Evolutionary conservation across 2,113 vertebrate species (phyloP).

Genomic region (Penelope pileata): DNA sequence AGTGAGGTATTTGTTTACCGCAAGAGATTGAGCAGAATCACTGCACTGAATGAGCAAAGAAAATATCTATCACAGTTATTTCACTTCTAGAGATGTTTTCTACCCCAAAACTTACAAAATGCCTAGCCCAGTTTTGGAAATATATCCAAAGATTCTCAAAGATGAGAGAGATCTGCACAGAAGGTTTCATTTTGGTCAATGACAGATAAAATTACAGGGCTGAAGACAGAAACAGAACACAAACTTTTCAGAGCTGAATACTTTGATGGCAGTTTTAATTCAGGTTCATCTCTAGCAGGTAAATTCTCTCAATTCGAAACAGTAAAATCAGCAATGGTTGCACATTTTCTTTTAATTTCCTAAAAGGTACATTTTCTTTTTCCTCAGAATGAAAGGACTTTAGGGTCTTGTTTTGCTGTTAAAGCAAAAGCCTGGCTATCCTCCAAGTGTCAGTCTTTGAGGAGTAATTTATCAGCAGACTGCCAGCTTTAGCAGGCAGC

Average conservation of each 20-base stretch:
- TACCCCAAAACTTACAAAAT: not conserved
- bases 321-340: not conserved
- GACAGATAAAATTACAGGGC: not conserved
- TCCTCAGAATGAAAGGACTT: not conserved
- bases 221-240: not conserved
- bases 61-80: not conserved
- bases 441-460: slow-evolving; percentile 31
- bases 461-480: slow-evolving; percentile 37
- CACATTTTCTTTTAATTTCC: not conserved
- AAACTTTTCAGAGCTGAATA: not conserved
- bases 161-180: not conserved
- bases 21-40: not conserved
- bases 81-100: not conserved
- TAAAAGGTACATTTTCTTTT: not conserved
- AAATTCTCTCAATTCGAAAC: not conserved
- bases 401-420: not conserved
- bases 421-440: not conserved
- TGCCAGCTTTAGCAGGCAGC: slow-evolving; percentile 13
- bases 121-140: not conserved
- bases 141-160: not conserved
- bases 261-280: not conserved
- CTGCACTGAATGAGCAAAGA: not conserved
- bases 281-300: not conserved
- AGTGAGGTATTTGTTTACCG: not conserved
- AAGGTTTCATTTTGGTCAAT: not conserved